Percentiles rank a stretch among this genome's conserved stretches.
These are phyloP conservation scores for Sebastes minor DNA, from an alignment of 2,797 vertebrate species.

Conservation along the genomic window DNA sequence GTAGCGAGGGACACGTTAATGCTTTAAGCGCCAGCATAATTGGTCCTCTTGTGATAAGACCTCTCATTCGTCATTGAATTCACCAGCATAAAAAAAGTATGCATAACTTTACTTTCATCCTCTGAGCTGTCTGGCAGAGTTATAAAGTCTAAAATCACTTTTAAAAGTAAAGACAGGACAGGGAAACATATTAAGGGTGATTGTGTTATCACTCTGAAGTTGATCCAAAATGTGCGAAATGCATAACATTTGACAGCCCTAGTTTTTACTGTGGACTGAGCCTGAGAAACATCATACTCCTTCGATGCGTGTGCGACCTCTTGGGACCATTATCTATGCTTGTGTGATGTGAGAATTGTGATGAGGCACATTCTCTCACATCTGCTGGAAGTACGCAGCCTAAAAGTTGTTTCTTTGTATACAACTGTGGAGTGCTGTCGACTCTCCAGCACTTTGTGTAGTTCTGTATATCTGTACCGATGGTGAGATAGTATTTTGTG, in stretches of 20 bases:
- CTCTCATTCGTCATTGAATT: background rate
- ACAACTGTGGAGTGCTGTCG: constrained; percentile 86
- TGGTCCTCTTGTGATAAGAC: constrained; percentile 17
- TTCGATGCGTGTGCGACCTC: constrained; percentile 68
- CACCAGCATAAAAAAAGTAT: background rate
- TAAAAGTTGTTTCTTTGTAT: constrained; percentile 81
- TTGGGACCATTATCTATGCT: constrained; percentile 48
- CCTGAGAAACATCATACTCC: constrained; percentile 62
- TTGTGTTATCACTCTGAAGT: background rate
- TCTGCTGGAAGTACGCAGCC: constrained; percentile 87
- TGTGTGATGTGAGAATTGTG: constrained; percentile 91
- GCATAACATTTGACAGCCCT: constrained; percentile 58
- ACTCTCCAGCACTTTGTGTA: constrained; percentile 83
- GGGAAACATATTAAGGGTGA: background rate
- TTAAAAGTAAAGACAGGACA: background rate
- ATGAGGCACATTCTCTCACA: constrained; percentile 85
- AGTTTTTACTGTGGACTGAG: constrained; percentile 54
- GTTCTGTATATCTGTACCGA: constrained; percentile 67
- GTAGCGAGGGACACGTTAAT: background rate
- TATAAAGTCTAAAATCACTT: background rate
- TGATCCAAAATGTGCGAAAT: background rate
- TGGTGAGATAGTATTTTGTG: constrained; percentile 80
- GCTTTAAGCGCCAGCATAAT: constrained; percentile 13
- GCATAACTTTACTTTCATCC: background rate
- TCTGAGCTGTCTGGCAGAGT: background rate